phyloP scores from a whole-genome alignment of 2,113 vertebrate species.

The Oplegnathus fasciatus region DNA sequence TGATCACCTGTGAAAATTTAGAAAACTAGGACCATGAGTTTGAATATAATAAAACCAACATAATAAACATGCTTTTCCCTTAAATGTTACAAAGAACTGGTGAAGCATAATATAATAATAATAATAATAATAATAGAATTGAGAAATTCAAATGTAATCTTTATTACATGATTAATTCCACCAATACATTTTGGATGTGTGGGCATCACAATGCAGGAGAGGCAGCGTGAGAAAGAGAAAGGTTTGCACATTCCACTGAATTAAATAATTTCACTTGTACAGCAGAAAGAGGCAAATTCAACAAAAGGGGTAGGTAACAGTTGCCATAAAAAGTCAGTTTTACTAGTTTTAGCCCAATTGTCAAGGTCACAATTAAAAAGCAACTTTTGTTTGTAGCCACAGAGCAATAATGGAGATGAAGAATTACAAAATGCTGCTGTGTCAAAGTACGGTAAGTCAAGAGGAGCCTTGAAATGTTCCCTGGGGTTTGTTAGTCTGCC shows the following conservation, averaged over 20 bases:
- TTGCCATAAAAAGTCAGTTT: slow-evolving; percentile 31
- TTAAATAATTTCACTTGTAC: slow-evolving; percentile 49
- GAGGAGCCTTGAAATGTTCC: slow-evolving; percentile 16
- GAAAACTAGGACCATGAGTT: neutral
- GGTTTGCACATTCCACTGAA: slow-evolving; percentile 58
- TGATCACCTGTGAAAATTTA: no score
- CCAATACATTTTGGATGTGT: slow-evolving; percentile 52
- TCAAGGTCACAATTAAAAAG: slow-evolving; percentile 40
- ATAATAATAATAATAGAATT: neutral
- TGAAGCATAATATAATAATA: neutral
- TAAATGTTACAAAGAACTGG: neutral
- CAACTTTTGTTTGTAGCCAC: slow-evolving; percentile 20
- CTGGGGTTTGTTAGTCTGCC: slow-evolving; percentile 84
- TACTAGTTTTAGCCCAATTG: slow-evolving; percentile 25
- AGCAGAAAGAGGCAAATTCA: slow-evolving; percentile 25
- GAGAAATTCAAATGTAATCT: slow-evolving; percentile 47
- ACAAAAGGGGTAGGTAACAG: neutral
- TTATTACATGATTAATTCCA: slow-evolving; percentile 72
- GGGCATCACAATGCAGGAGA: slow-evolving; percentile 40
- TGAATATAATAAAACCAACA: neutral
- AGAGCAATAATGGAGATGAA: slow-evolving; percentile 30
- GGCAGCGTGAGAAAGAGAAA: slow-evolving; percentile 46
- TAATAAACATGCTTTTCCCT: neutral
- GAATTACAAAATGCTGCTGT: slow-evolving; percentile 36
- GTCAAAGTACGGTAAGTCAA: neutral